Base-by-base conservation (phyloP, 2,888 invertebrate genomes). In the Colletes collaris region DNA sequence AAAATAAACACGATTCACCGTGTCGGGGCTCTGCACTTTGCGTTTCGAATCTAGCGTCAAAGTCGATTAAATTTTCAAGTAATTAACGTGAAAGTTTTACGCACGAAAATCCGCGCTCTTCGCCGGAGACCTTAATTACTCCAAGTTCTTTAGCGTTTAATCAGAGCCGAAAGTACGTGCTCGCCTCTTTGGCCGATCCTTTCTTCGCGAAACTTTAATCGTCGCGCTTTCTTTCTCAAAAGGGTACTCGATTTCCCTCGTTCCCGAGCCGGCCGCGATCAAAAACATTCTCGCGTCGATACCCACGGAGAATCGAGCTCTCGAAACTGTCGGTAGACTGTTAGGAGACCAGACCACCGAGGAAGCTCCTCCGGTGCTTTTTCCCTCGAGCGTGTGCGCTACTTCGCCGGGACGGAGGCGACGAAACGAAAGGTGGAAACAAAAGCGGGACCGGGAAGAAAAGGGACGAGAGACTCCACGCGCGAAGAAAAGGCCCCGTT, bases 121-220 rank as follows among this genome's bases (percentile, higher is more conserved):
- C 56, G 52, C 70, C 35, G 37, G 40, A 10, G 6, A 37, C 52
- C 68, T 74, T 74, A 74, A 74, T 69, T 56, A 62, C 62, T 69
- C 62, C 58, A 74, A 74, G 70, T 70, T 74, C 70, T 70, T 69
- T 62, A 50, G 74, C 62, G 62, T 59, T 73, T 73, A 73, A 67
- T 73, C 59, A 59, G 44, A 46, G 10, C 44, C 44, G 67, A 46
- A 59, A 52, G 44, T 53, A 8, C 44, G 44, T 44, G 50, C n/a
- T 11, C 16, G 10, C 27, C 40, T 4, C 50, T 44, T 59, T 63
- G n/a, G n/a, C 11, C 16, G 8, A 11, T n/a, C 13, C 35, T 46
- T 8, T 44, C 46, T 49, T 16, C 8, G 10, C 0, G 16, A 19
- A 70, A 76, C 55, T 67, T 66, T 76, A 60, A 72, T 73, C 62